Percentiles rank a stretch among this genome's conserved stretches.
Evolutionary conservation across 2,797 vertebrate species (phyloP).

Genomic region (Urocyon cinereoargenteus): DNA sequence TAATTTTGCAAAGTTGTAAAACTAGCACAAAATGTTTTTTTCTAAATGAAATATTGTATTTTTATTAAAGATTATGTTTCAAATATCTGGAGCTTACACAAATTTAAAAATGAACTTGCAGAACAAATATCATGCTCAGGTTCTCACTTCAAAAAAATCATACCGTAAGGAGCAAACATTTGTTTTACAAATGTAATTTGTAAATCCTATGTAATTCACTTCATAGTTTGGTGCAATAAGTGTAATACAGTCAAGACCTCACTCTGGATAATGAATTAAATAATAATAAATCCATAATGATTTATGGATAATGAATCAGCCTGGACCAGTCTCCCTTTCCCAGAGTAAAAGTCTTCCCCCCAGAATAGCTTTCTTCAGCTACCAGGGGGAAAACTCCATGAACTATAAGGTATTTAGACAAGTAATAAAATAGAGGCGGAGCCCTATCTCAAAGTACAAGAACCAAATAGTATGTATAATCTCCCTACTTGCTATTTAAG

Average conservation of each 20-base stretch:
- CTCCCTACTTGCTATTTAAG: neutral
- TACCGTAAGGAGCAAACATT: neutral
- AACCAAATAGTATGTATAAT: neutral
- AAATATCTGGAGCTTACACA: neutral
- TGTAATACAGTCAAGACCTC: neutral
- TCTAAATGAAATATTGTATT: neutral
- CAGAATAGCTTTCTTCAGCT: neutral
- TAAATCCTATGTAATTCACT: neutral
- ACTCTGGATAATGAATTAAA: neutral
- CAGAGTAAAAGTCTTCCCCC: neutral
- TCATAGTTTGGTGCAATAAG: neutral
- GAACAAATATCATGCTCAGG: neutral
- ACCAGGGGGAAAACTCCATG: neutral
- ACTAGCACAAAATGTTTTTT: neutral
- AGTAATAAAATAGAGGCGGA: neutral
- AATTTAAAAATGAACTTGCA: neutral
- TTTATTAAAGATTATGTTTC: neutral
- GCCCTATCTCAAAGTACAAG: neutral
- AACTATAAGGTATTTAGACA: neutral
- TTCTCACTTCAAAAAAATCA: neutral
- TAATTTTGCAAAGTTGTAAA: neutral
- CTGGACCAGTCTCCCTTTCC: accelerated
- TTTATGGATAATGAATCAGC: neutral
- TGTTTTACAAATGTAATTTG: neutral
- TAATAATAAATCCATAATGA: too few relatives aligned